A percentile compares a stretch with the other conserved stretches of the same genome.
These are phyloP conservation scores for Lindbergichthys nudifrons DNA, from an alignment of 2,797 vertebrate species.

Conservation along the genomic window DNA sequence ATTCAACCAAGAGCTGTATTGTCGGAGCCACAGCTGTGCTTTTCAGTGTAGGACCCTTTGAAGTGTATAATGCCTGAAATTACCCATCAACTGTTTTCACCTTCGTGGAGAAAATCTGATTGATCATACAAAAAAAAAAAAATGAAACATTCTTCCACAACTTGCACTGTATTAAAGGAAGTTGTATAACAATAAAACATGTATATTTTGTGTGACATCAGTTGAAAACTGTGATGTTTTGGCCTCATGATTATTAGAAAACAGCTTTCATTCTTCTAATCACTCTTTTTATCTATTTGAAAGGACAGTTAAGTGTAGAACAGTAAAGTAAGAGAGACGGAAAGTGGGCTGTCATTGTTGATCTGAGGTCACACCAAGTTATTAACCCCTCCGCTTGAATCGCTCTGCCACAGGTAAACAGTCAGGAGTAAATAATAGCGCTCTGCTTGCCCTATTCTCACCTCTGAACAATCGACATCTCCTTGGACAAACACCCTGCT, in stretches of 20 bases:
- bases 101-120: slow-evolving; percentile 27
- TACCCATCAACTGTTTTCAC: slow-evolving; percentile 39
- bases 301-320: slow-evolving; percentile 30
- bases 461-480: slow-evolving; percentile 66
- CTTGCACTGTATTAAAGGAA: slow-evolving; percentile 12
- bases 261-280: slow-evolving; percentile 21
- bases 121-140: slow-evolving; percentile 16
- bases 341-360: slow-evolving; percentile 63
- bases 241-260: background rate
- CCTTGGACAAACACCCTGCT: slow-evolving; percentile 54
- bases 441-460: slow-evolving; percentile 56
- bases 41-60: slow-evolving; percentile 12
- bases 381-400: slow-evolving; percentile 79
- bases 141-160: slow-evolving; percentile 1
- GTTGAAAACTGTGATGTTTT: background rate
- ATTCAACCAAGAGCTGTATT: slow-evolving; percentile 1
- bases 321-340: slow-evolving; percentile 27
- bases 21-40: slow-evolving; percentile 9
- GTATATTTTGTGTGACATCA: background rate
- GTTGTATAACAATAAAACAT: slow-evolving; percentile 1
- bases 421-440: slow-evolving; percentile 70
- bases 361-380: slow-evolving; percentile 78
- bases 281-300: slow-evolving; percentile 31
- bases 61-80: slow-evolving; percentile 26
- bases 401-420: slow-evolving; percentile 72